phyloP scores from a whole-genome alignment of 2,797 vertebrate genomes.

The Propithecus perrieri region DNA sequence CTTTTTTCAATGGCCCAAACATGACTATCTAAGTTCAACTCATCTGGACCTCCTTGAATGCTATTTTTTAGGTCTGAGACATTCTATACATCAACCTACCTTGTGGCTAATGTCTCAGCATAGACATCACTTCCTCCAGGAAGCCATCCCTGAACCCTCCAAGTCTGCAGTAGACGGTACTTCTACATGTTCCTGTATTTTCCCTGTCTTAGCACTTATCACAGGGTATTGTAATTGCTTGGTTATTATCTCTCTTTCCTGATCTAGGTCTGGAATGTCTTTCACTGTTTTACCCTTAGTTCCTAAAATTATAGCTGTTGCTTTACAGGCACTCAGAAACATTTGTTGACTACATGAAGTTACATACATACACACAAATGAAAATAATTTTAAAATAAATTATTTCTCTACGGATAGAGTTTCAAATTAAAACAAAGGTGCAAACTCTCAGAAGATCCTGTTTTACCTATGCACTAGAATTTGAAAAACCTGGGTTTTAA shows the following conservation, averaged over 20 bases:
- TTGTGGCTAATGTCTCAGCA: not conserved
- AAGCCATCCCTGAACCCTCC: not conserved
- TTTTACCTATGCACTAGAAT: not conserved
- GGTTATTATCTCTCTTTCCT: not conserved
- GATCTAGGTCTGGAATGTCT: not conserved
- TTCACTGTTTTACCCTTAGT: not conserved
- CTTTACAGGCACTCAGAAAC: not conserved
- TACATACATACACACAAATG: not conserved
- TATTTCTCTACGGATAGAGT: not conserved
- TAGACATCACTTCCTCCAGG: not conserved
- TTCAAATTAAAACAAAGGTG: conserved; percentile 21
- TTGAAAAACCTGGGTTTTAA: not conserved
- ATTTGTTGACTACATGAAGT: not conserved
- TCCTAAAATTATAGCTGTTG: not conserved
- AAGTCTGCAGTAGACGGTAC: not conserved
- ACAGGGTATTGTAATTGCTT: not conserved
- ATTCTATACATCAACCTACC: not conserved
- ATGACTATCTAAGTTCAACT: not conserved
- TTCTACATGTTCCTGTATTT: not conserved
- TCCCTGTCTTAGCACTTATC: not conserved
- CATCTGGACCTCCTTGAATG: not conserved
- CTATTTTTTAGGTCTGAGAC: not conserved
- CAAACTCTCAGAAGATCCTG: not conserved
- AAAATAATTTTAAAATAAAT: not conserved
- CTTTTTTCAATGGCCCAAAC: not conserved